phyloP scores from a whole-genome alignment of 2,113 vertebrate genomes.

The Romanogobio albipinnatus region DNA sequence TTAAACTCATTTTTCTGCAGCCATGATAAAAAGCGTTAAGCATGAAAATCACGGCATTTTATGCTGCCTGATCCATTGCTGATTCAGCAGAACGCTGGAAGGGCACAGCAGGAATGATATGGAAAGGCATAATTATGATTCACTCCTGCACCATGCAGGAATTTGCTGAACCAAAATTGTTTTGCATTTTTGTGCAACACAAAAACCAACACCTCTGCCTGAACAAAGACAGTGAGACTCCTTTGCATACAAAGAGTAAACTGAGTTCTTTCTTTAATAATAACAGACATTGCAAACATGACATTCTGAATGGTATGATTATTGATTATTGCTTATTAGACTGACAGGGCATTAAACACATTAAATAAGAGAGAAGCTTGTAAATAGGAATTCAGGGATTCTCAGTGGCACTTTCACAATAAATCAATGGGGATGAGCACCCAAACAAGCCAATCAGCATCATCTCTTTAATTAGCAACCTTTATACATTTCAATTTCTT shows the following conservation, averaged over 20 bases:
- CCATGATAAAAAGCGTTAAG: constrained; percentile 37
- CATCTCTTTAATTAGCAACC: neutral
- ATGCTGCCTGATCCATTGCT: constrained; percentile 39
- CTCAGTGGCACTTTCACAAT: neutral
- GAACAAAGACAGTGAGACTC: neutral
- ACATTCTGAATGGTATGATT: neutral
- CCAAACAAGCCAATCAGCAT: constrained; percentile 3
- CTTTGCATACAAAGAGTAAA: constrained; percentile 23
- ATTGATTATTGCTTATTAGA: constrained; percentile 8
- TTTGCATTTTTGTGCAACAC: constrained; percentile 33
- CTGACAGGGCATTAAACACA: neutral
- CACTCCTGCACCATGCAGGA: constrained; percentile 42
- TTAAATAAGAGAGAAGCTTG: neutral
- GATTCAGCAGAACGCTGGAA: constrained; percentile 52
- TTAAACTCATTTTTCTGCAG: constrained; percentile 28
- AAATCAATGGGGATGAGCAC: neutral
- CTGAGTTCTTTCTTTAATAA: neutral
- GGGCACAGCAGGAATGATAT: constrained; percentile 52
- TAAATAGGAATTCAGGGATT: neutral
- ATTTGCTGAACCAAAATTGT: constrained; percentile 51
- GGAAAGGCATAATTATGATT: constrained; percentile 55
- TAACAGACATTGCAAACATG: neutral
- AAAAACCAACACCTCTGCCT: constrained; percentile 13
- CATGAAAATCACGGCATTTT: constrained; percentile 40
- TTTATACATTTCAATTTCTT: neutral